Conservation (phyloP, 1,140 invertebrate genomes). For the Drosophila seguyi region DNA sequence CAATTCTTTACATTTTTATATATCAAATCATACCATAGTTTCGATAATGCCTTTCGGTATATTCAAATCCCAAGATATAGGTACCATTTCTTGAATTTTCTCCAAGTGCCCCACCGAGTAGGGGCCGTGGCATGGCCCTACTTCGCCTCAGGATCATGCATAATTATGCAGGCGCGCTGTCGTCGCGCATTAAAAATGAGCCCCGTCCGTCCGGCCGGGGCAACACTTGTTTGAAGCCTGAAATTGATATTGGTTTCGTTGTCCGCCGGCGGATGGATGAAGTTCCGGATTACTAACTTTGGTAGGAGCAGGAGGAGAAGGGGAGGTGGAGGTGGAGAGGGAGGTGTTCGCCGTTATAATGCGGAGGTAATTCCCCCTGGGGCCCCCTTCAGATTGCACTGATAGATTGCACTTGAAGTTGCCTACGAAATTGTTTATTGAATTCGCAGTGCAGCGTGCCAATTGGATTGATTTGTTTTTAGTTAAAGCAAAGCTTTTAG, state of each 20-base stretch:
- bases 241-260: slow-evolving; percentile 73
- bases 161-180: slow-evolving; percentile 77
- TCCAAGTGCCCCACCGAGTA: background rate
- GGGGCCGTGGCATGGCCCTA: slow-evolving; percentile 19
- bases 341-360: background rate
- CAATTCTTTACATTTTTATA: too few relatives aligned
- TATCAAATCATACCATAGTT: too few relatives aligned
- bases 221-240: slow-evolving; percentile 63
- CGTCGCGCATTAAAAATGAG: slow-evolving; percentile 80
- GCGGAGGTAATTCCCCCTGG: slow-evolving; percentile 3
- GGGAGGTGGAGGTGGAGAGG: background rate
- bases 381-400: slow-evolving; percentile 8
- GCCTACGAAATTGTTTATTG: slow-evolving; percentile 15
- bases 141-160: slow-evolving; percentile 65
- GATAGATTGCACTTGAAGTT: slow-evolving; percentile 29
- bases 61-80: background rate
- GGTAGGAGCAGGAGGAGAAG: background rate
- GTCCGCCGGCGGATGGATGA: slow-evolving; percentile 22
- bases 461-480: background rate
- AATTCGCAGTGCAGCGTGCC: slow-evolving; percentile 4
- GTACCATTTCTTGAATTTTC: background rate
- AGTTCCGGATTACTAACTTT: slow-evolving; percentile 33
- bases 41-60: background rate
- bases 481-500: background rate
- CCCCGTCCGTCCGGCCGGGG: slow-evolving; percentile 12